Evolutionary conservation across 2,888 invertebrate species (phyloP).

Genomic region (Nomada fabriciana): DNA sequence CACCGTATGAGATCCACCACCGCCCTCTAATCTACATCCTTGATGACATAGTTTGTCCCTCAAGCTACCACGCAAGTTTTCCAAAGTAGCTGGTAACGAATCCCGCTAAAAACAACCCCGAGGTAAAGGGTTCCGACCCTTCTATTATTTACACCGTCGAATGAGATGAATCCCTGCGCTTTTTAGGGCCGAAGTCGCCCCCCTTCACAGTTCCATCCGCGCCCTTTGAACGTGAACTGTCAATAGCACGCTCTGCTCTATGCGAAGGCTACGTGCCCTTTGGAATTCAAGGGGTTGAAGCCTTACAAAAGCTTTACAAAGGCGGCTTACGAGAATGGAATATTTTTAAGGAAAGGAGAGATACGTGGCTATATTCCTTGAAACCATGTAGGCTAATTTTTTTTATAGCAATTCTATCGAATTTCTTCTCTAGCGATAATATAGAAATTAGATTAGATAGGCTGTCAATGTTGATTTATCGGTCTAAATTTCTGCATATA

Average conservation of each 20-base stretch:
- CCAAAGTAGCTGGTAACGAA: constrained; percentile 40
- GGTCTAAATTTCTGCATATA: too few relatives aligned
- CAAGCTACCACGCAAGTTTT: constrained; percentile 30
- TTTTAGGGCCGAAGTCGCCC: background rate
- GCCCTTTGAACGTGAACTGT: constrained; percentile 24
- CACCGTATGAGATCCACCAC: constrained; percentile 23
- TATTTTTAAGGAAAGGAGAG: background rate
- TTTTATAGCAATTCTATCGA: background rate
- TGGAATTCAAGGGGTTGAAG: background rate
- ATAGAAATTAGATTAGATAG: too few relatives aligned
- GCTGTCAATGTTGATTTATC: too few relatives aligned
- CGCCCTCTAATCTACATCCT: constrained; percentile 78
- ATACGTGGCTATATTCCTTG: background rate
- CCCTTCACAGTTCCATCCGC: background rate
- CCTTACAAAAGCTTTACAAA: background rate
- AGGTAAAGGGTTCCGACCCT: constrained; percentile 3
- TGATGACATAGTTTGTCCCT: constrained; percentile 75
- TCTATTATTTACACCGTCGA: constrained; percentile 22
- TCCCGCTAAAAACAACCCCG: background rate
- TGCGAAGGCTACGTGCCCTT: constrained; percentile 4
- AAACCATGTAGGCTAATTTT: background rate
- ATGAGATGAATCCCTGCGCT: constrained; percentile 2
- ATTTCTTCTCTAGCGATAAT: too few relatives aligned
- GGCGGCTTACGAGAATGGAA: background rate
- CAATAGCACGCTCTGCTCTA: constrained; percentile 2